These are phyloP conservation scores for Sebastes alutus DNA, from an alignment of 2,797 vertebrate genomes.

Conservation along the genomic window DNA sequence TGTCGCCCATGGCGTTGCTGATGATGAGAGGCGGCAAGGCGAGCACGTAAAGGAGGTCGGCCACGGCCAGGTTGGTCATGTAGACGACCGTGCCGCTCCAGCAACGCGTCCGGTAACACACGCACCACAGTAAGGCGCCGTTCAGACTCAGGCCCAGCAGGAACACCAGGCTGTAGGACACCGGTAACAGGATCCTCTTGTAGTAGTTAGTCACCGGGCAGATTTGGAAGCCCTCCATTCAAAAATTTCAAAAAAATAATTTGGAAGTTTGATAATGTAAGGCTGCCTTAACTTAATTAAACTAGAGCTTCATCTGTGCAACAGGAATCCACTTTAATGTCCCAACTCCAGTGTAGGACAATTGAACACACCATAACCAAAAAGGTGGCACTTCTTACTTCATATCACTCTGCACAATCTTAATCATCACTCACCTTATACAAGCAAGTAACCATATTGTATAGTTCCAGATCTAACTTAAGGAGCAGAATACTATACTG, in stretches of 20 bases:
- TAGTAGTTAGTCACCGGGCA: conserved; percentile 63
- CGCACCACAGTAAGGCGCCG: conserved; percentile 57
- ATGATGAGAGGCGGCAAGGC: conserved; percentile 73
- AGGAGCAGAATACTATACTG: no score
- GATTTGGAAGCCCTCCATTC: conserved; percentile 40
- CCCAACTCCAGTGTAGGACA: no score
- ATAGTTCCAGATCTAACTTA: no score
- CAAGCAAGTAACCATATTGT: no score
- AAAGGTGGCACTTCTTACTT: no score
- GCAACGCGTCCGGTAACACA: conserved; percentile 40
- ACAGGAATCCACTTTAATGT: no score
- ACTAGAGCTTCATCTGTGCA: no score
- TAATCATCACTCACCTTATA: no score
- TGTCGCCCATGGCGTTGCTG: conserved; percentile 55
- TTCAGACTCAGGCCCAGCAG: conserved; percentile 73
- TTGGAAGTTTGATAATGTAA: neutral
- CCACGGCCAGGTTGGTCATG: conserved; percentile 74
- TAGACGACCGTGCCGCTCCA: conserved; percentile 70
- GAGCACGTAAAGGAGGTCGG: conserved; percentile 73
- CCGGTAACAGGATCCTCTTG: conserved; percentile 59
- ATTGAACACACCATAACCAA: no score
- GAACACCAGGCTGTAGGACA: conserved; percentile 72
- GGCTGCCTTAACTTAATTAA: no score
- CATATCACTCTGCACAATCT: no score
- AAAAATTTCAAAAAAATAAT: neutral